Evolutionary conservation across 1,140 invertebrate genomes (phyloP), one percentile per base, ranked within the genome.

Genomic region (Leptoteleia sp.): DNA sequence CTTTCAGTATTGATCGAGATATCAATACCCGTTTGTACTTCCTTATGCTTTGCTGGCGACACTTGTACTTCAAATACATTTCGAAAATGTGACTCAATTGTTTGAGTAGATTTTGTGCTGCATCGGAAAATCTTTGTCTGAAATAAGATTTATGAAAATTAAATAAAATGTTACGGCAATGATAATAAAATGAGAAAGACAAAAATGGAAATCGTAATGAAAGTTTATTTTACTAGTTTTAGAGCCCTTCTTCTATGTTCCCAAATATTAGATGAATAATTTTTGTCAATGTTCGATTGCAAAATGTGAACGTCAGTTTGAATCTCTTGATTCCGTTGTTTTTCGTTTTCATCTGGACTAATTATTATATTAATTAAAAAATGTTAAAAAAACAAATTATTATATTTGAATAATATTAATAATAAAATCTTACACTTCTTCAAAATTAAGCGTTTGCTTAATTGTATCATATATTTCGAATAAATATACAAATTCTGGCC

Each of bases 191-290:
- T n/a, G n/a, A n/a, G n/a, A n/a, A n/a, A n/a, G n/a, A 22, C 19
- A 22, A 3, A 22, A 5, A 22, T 5, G 5, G 2, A 22, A 22
- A 22, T 22, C 7, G 12, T 13, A 37, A 37, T 37, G 12, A 4
- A 13, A 43, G 31, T 31, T 19, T 29, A 12, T 29, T 17, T 59
- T 87, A 94, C 94, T 91, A 94, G 90, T 86, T 92, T 92, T 2
- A 94, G 91, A 9, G 93, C 94, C 85, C 91, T 90, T 76, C 92
- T 84, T 64, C 93, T 92, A 55, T 93, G 89, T 71, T 95, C 92
- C 95, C 95, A 96, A 62, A 95, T 89, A 84, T 94, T 95, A 90
- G 93, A 95, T 7, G 91, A 91, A 83, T 96, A 96, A 43, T 92
- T 89, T 68, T 91, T 91, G 65, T 94, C 93, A 37, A 93, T 92